Conservation (phyloP, 2,797 vertebrate genomes). For the Lepus townsendii region DNA sequence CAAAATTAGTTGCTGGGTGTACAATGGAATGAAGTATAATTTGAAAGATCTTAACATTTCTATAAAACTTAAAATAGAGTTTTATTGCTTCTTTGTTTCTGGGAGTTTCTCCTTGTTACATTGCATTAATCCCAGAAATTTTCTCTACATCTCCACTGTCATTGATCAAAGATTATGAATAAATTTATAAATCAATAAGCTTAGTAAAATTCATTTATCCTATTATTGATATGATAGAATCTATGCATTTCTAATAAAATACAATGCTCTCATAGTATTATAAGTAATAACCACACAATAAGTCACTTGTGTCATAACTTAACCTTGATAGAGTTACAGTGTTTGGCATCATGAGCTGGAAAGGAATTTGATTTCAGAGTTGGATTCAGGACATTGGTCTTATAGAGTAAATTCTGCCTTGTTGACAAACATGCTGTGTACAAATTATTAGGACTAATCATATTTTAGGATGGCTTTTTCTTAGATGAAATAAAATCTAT, state of each 20-base stretch:
- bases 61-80: conserved; percentile 33
- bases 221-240: not conserved
- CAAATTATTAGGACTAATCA: not conserved
- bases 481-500: conserved; percentile 44
- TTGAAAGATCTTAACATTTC: conserved; percentile 56
- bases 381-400: not conserved
- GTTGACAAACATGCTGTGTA: not conserved
- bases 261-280: not conserved
- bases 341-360: not conserved
- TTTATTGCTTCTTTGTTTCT: conserved; percentile 36
- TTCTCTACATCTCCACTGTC: conserved; percentile 38
- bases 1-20: not conserved
- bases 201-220: conserved; percentile 21
- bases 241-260: conserved; percentile 56
- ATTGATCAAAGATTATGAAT: conserved; percentile 56
- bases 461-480: conserved; percentile 11
- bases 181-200: conserved; percentile 32
- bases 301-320: not conserved
- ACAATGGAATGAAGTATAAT: not conserved
- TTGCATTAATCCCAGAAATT: conserved; percentile 45
- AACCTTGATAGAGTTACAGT: not conserved
- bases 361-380: conserved; percentile 9
- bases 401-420: conserved; percentile 20
- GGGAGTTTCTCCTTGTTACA: conserved; percentile 42
- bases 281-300: not conserved